These are phyloP conservation scores for Tubulanus polymorphus DNA, from an alignment of 2,888 invertebrate species.

Conservation along the genomic window DNA sequence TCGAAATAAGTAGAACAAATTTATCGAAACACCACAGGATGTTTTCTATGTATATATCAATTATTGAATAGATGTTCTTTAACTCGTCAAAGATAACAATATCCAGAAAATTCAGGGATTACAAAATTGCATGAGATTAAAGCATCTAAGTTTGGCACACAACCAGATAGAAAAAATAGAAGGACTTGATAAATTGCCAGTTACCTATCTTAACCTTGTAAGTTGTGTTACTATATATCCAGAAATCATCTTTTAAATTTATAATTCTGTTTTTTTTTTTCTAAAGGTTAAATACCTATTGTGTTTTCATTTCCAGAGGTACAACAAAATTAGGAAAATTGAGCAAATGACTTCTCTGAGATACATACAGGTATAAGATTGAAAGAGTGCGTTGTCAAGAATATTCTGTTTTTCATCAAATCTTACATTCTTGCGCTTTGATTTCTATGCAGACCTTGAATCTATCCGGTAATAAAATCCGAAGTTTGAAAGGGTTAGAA, in stretches of 20 bases:
- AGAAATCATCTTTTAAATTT: not conserved
- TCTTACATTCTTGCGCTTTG: too few relatives aligned
- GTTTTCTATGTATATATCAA: not conserved
- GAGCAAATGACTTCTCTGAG: slow-evolving; percentile 42
- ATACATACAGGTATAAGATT: slow-evolving; percentile 37
- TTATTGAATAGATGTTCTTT: slow-evolving; percentile 8
- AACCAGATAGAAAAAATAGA: slow-evolving; percentile 45
- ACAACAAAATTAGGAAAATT: slow-evolving; percentile 42
- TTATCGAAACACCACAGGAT: not conserved
- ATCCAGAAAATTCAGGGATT: slow-evolving; percentile 41
- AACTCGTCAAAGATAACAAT: slow-evolving; percentile 33
- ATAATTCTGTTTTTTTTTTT: not conserved
- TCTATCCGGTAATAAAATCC: slow-evolving; percentile 45
- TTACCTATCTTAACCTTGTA: slow-evolving; percentile 46
- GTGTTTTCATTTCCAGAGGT: slow-evolving; percentile 33
- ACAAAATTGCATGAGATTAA: slow-evolving; percentile 38
- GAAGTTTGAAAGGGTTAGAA: slow-evolving; percentile 45
- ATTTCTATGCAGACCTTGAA: slow-evolving; percentile 31
- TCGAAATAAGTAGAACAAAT: not conserved
- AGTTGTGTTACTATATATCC: slow-evolving; percentile 12
- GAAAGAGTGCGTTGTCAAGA: too few relatives aligned
- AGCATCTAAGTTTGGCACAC: slow-evolving; percentile 45
- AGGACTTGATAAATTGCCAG: slow-evolving; percentile 43
- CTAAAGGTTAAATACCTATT: not conserved
- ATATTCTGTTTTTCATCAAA: too few relatives aligned